A percentile compares a stretch with the other conserved stretches of the same genome.
Conservation (phyloP, 2,888 invertebrate species). For the Synanthedon andrenaeformis region DNA sequence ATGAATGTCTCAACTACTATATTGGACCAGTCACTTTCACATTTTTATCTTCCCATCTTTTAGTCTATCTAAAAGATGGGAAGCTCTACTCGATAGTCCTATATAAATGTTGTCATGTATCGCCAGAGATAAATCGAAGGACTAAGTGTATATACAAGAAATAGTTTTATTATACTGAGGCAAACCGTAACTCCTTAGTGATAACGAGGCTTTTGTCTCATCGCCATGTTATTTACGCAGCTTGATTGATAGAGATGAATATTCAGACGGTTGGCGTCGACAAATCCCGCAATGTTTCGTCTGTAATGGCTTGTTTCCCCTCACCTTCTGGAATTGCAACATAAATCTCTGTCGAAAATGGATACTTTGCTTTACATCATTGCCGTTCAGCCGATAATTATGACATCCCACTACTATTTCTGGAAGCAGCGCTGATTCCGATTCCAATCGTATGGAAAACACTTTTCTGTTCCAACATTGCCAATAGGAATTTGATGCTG, state of each 20-base stretch:
- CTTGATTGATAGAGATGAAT: conserved; percentile 57
- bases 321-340: conserved; percentile 39
- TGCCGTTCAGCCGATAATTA: conserved; percentile 22
- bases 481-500: too few relatives aligned
- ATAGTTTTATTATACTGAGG: conserved; percentile 24
- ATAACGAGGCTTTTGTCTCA: conserved; percentile 37
- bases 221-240: conserved; percentile 38
- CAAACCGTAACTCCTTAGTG: conserved; percentile 30
- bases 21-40: too few relatives aligned
- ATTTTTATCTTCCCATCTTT: too few relatives aligned
- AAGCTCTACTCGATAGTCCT: too few relatives aligned
- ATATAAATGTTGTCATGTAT: neutral
- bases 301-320: conserved; percentile 29
- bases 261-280: conserved; percentile 35
- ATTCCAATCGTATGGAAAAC: neutral
- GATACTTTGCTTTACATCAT: conserved; percentile 31
- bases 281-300: conserved; percentile 35
- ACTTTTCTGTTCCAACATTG: too few relatives aligned
- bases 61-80: too few relatives aligned
- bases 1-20: too few relatives aligned
- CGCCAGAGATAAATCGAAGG: neutral
- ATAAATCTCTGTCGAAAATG: conserved; percentile 43
- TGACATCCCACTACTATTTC: neutral
- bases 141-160: conserved; percentile 12
- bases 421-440: neutral